A percentile compares a stretch with the other conserved stretches of the same genome.
Evolutionary conservation across 2,797 vertebrate species (phyloP).

Genomic region (Cuniculus paca): DNA sequence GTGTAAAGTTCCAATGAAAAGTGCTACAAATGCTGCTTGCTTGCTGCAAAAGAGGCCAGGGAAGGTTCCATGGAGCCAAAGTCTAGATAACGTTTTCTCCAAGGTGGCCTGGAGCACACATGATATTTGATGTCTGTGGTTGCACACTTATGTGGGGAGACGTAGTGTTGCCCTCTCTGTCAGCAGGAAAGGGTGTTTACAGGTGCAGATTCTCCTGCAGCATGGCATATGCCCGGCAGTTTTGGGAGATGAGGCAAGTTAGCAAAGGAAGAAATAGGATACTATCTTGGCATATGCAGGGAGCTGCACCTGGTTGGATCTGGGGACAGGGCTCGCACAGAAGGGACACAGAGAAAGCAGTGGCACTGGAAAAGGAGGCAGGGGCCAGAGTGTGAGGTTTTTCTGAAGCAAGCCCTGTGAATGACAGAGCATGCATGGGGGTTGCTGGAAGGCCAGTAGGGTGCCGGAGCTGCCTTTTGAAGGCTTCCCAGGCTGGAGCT

Average conservation of each 20-base stretch:
- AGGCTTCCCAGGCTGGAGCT: accelerated
- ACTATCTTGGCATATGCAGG: neutral
- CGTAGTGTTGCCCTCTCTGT: neutral
- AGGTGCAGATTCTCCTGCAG: neutral
- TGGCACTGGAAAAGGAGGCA: neutral
- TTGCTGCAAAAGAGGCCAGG: neutral
- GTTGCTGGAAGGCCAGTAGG: neutral
- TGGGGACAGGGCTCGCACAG: no score
- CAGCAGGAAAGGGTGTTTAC: neutral
- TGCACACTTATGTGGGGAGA: accelerated
- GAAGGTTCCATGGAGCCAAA: neutral
- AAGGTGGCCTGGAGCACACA: neutral
- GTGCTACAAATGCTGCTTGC: accelerated
- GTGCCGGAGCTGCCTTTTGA: neutral
- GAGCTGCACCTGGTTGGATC: neutral
- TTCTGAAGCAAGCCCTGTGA: neutral
- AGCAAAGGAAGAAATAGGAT: neutral
- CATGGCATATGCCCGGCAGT: neutral
- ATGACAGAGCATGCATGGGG: accelerated
- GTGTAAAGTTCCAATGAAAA: neutral
- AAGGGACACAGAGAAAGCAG: neutral
- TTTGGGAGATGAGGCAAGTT: neutral
- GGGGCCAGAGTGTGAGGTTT: accelerated
- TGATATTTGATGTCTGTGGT: neutral
- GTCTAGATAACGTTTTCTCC: neutral